Evolutionary conservation across 2,888 invertebrate species (phyloP), one percentile per base, ranked within the genome.

Genomic region (Amiota communis): DNA sequence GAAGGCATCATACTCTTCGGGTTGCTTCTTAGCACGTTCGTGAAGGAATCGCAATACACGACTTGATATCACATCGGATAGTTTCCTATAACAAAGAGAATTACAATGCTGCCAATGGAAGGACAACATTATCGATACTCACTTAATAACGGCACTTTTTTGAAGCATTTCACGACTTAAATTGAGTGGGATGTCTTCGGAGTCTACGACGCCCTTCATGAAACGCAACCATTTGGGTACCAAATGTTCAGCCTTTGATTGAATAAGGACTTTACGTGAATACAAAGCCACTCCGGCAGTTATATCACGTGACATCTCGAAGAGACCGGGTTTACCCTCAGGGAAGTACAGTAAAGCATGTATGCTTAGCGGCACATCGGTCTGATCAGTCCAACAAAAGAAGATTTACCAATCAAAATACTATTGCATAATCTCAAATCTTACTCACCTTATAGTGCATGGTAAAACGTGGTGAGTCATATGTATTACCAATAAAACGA

Each of bases 101-200:
- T 36, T 67, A 23, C 23, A n/a, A n/a, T n/a, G n/a, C 23, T 2
- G 36, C 36, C 36, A 36, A 36, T 36, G 36, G 36, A 36, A 6
- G 36, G 36, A 36, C 12, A 36, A 36, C 12, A 36, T 13, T 49
- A 23, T 68, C 20, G n/a, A 13, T 57, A 67, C 76, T 74, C 70
- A 85, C 95, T 92, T 93, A 80, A 99, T 97, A 4, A 99, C 91
- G 36, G 94, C 92, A 89, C 97, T 97, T 86, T 99, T 98, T 90
- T 99, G 99, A 68, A 99, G 91, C 75, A 99, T 90, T 90, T 99
- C 99, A 87, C 99, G 92, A 88, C 98, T 98, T 76, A 99, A 92
- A 92, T 99, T 99, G 72, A 99, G 91, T 59, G 99, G 99, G 91
- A 99, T 98, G 90, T 99, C 99, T 91, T 99, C 99, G 1, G 98